phyloP scores from a whole-genome alignment of 1,140 invertebrate species.

The Antheraea pernyi region DNA sequence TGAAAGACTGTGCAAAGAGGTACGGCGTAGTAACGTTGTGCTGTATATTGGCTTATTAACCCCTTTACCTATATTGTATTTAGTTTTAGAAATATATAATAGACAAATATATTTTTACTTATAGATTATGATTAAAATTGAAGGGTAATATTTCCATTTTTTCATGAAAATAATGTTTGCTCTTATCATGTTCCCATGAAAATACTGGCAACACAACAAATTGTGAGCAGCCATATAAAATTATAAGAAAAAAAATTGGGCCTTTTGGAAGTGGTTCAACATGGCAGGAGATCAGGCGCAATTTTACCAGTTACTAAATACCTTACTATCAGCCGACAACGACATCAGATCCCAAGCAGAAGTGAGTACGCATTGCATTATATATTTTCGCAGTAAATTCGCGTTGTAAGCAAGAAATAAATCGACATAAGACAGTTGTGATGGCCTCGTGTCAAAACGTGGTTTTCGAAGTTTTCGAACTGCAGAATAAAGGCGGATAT shows the following conservation, averaged over 20 bases:
- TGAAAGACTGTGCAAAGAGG: too few relatives aligned
- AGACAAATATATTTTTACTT: too few relatives aligned
- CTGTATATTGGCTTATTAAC: too few relatives aligned
- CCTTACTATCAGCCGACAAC: constrained; percentile 93
- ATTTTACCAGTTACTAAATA: constrained; percentile 91
- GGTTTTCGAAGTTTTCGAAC: constrained; percentile 59
- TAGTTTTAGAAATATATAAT: too few relatives aligned
- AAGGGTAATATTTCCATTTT: too few relatives aligned
- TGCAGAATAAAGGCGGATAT: neutral
- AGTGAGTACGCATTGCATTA: constrained; percentile 81
- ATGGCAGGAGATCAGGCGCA: constrained; percentile 87
- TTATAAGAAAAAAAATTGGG: constrained; percentile 63
- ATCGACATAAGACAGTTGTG: constrained; percentile 17
- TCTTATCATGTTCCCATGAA: neutral
- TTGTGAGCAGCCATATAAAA: constrained; percentile 50
- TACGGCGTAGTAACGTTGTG: too few relatives aligned
- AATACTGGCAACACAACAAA: constrained; percentile 56
- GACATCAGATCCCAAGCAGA: constrained; percentile 91
- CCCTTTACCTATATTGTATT: too few relatives aligned
- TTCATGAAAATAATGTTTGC: neutral
- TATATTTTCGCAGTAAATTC: constrained; percentile 28
- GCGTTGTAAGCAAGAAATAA: neutral
- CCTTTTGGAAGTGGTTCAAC: constrained; percentile 77
- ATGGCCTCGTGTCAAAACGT: constrained; percentile 76
- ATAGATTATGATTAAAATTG: too few relatives aligned